Evolutionary conservation across 2,113 vertebrate species (phyloP), one percentile per base, ranked within the genome.

Genomic region (Brachionichthys hirsutus): DNA sequence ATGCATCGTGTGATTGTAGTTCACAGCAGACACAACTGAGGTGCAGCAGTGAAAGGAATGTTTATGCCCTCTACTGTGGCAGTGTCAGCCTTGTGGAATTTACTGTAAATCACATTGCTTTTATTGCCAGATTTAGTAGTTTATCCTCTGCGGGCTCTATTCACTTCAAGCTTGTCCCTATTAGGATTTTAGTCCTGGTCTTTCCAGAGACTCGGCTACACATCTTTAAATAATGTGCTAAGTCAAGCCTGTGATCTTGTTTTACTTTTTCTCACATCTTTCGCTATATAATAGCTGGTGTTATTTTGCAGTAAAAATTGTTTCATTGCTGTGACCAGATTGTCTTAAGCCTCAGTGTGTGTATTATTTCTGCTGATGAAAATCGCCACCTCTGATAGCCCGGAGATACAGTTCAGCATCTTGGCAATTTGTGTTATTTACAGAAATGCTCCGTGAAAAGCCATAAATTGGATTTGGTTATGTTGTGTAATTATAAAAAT

Each of bases 71-170:
- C 94, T 96, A 95, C 95, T 96, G 93, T 94, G 95, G 91, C 93
- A 93, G 94, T 96, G 96, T 97, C 95, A 98, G 93, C 95, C 94
- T 93, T 93, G 93, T 94, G 94, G 94, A 97, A 97, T 98, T 98
- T 96, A 98, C 96, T 97, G 97, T 98, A 99, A 99, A 99, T 99
- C 97, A 98, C 94, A 95, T 94, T 94, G 96, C 95, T 98, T 99
- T 99, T 98, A 99, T 98, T 98, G 96, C 94, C 94, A 97, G 97
- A 98, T 98, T 98, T 98, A 98, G 95, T 95, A 95, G 94, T 94
- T 97, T 96, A 98, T 98, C 95, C 97, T 96, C 95, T 91, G 93
- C 94, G 94, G 95, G 94, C 93, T 94, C 95, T 93, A 95, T 97
- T 97, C 97, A 96, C 96, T 97, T 93, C 92, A 94, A 98, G 95